Base-by-base conservation (phyloP, 2,888 invertebrate species). In the Scaptomyza cyrtandrae region DNA sequence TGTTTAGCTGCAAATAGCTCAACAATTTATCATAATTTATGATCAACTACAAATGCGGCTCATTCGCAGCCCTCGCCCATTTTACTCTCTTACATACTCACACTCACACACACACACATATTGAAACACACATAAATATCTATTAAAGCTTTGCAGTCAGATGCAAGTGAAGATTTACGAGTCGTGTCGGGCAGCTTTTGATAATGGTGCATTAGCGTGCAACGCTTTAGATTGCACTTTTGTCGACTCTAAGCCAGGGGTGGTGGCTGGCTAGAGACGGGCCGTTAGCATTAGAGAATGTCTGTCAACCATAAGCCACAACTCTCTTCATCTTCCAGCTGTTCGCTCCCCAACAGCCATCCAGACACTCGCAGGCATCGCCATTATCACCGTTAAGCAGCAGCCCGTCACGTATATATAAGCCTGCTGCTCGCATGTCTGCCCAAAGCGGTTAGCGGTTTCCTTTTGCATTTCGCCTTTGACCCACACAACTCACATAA, bases 121-220 rank as follows among this genome's bases (percentile, higher is more conserved):
- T n/a, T n/a, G 45, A 46, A 35, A 46, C 46, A 35, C 45, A 68
- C 80, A 84, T 84, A 84, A 84, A 84, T 84, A 84, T 87, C 87
- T 84, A 84, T 84, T 84, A 84, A 72, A 81, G 76, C 76, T 50
- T 58, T 55, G 76, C 79, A 85, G 79, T 71, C 65, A 70, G 78
- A 59, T 74, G 79, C 76, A 84, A 84, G 83, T 87, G 83, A 84
- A 84, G 83, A 84, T 84, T 87, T 84, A 84, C 83, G 83, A 78
- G 67, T 63, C 60, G 66, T 78, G 45, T 62, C 50, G 64, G 66
- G 54, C 64, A 67, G 80, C 84, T 69, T 78, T 74, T 78, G 83
- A 85, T 84, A 87, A 84, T 85, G 86, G 82, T 72, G 85, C 87
- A 87, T 87, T 87, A 82, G 83, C 86, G 83, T 87, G 85, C 65